phyloP scores from a whole-genome alignment of 2,113 vertebrate genomes.

The Hippopotamus amphibius region DNA sequence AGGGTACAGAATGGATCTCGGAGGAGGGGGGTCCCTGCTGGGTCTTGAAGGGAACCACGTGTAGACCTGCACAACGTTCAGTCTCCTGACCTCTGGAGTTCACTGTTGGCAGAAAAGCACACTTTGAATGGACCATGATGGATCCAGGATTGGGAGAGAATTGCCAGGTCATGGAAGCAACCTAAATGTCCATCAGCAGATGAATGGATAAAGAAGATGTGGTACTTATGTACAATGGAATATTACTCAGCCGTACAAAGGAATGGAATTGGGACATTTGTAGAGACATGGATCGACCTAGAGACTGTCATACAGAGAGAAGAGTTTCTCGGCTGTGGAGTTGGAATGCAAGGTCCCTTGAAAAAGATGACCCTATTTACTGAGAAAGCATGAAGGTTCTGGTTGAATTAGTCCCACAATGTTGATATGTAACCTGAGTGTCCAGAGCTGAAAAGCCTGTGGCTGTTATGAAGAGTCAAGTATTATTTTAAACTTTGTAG shows the following conservation, averaged over 20 bases:
- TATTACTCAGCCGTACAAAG: too few species aligned
- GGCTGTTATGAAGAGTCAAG: background rate
- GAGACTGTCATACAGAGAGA: too few species aligned
- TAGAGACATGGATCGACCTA: too few species aligned
- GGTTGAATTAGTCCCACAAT: background rate
- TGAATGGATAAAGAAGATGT: too few species aligned
- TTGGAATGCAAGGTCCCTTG: background rate
- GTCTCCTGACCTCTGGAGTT: background rate
- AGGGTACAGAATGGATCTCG: background rate
- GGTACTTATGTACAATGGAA: too few species aligned
- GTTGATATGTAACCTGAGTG: background rate
- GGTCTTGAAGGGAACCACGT: accelerated
- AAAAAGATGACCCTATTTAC: background rate
- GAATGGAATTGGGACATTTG: too few species aligned
- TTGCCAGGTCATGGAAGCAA: background rate
- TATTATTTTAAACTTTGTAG: background rate
- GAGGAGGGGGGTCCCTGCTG: background rate
- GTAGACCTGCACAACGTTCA: background rate
- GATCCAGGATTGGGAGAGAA: background rate
- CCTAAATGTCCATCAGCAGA: too few species aligned
- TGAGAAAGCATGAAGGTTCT: background rate
- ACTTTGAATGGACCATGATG: background rate
- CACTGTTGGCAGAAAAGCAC: background rate
- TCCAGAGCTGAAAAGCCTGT: background rate
- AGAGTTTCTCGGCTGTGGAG: background rate